Evolutionary conservation across 2,113 vertebrate genomes (phyloP), one percentile per base, ranked within the genome.

Genomic region (Ctenomys sociabilis): DNA sequence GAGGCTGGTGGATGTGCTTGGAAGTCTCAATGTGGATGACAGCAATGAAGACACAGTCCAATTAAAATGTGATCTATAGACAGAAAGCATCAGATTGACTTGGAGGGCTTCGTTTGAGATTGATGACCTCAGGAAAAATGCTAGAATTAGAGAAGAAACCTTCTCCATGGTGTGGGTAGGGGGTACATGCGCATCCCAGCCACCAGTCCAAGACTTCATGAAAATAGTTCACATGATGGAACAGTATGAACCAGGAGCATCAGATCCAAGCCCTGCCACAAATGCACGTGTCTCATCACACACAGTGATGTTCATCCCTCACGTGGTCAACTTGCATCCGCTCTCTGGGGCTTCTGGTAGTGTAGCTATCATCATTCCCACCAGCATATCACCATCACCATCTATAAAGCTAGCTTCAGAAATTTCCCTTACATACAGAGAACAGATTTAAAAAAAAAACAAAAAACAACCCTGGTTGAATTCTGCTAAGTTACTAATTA

Each of bases 401-500:
- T 54, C 12, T 57, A 57, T 5, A 57, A 77, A 82, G 87, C 37
- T 82, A 88, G 95, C 66, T 94, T 82, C 72, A 96, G 85, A 96
- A 91, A 88, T 85, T 94, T 54, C 95, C 64, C 72, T 82, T 87
- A 86, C 45, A 95, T 91, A 81, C 75, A 95, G 61, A 88, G 90
- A 95, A 94, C 43, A 93, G 92, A 77, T 97, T 95, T 28, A 26
- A 70, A 93, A 92, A 68, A 85, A 80, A 49, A 49, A 2, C 4
- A 57, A 57, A 57, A 57, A 57, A 57, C 14, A 57, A 57, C 54
- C 19, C 43, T 78, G 59, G 77, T 97, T 96, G 91, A 95, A 96
- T 95, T 98, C 96, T 98, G 95, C 90, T 90, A 95, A 96, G 85
- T 96, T 95, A 96, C 96, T 98, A 96, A 97, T 97, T 97, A 97